Conservation (phyloP, 2,888 invertebrate species). For the Phoenoteleia sp. region DNA sequence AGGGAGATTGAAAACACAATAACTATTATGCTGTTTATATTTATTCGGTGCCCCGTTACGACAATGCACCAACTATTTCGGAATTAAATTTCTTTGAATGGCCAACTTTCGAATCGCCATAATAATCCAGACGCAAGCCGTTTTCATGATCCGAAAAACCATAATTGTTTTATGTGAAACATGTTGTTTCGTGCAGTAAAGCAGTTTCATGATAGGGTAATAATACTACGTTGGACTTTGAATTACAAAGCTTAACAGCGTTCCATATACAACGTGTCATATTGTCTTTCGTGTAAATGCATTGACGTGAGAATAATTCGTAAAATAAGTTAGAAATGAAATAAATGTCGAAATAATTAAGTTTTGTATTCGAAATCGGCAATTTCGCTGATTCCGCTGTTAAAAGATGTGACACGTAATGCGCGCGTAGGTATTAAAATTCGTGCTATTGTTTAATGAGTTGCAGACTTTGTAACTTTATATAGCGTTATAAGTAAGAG, state of each 20-base stretch:
- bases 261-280: slow-evolving; percentile 37
- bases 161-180: slow-evolving; percentile 62
- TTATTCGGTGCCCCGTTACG: slow-evolving; percentile 6
- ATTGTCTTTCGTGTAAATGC: slow-evolving; percentile 45
- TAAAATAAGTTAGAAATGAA: slow-evolving; percentile 44
- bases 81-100: slow-evolving; percentile 43
- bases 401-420: slow-evolving; percentile 7
- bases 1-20: slow-evolving; percentile 49
- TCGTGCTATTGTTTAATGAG: slow-evolving; percentile 19
- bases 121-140: slow-evolving; percentile 20
- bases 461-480: slow-evolving; percentile 1
- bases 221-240: slow-evolving; percentile 57
- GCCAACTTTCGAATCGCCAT: slow-evolving; percentile 23
- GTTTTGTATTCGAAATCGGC: slow-evolving; percentile 16
- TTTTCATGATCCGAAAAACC: slow-evolving; percentile 55
- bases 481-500: neutral
- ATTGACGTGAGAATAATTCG: slow-evolving; percentile 29
- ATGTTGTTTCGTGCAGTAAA: slow-evolving; percentile 56
- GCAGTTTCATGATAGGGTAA: slow-evolving; percentile 59
- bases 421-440: slow-evolving; percentile 14
- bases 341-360: slow-evolving; percentile 16
- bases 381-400: slow-evolving; percentile 13
- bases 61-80: slow-evolving; percentile 18
- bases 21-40: slow-evolving; percentile 42
- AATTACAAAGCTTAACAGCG: slow-evolving; percentile 59